Evolutionary conservation across 2,888 invertebrate species (phyloP), one percentile per base, ranked within the genome.

Genomic region (Campopleginae sp.): DNA sequence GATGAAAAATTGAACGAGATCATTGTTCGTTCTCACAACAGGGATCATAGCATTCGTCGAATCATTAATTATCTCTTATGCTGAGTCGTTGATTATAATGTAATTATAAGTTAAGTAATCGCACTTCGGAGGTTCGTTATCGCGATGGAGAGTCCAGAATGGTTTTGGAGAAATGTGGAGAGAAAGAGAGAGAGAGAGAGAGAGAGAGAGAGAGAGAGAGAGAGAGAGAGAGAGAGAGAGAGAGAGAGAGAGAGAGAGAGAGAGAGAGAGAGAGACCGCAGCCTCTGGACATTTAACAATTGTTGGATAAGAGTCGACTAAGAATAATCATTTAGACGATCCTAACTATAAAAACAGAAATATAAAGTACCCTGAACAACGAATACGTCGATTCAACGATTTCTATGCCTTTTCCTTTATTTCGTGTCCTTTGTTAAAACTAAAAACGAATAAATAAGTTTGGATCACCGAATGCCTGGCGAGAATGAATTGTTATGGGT

Each of bases 361-460:
- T 23, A 86, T 71, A 86, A 86, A 84, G 84, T 91, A 90, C 89
- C 88, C 88, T 90, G 88, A 86, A 87, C 66, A 86, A 87, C 71
- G 88, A 90, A 87, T 80, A 78, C 77, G 46, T 89, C 68, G 79
- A 48, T 78, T 77, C 51, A 79, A 80, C 54, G 71, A 42, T 86
- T 51, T 84, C 80, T 71, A 63, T 61, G 27, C 83, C 68, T 85
- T 65, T 23, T 23, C 33, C 23, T 58, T 61, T 63, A 77, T 71
- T 65, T 83, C 77, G 31, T 77, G 46, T 77, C 51, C 63, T 46
- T 38, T 65, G 33, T 38, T 46, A 65, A 87, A 88, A 83, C 66
- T 87, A 88, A 80, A 72, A 65, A 88, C 88, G 87, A 91, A 91
- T 91, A 90, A 91, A 89, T 91, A 90, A 91, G 68, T 82, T 86